Evolutionary conservation across 2,888 invertebrate species (phyloP).

Genomic region (Neelides folsomi): DNA sequence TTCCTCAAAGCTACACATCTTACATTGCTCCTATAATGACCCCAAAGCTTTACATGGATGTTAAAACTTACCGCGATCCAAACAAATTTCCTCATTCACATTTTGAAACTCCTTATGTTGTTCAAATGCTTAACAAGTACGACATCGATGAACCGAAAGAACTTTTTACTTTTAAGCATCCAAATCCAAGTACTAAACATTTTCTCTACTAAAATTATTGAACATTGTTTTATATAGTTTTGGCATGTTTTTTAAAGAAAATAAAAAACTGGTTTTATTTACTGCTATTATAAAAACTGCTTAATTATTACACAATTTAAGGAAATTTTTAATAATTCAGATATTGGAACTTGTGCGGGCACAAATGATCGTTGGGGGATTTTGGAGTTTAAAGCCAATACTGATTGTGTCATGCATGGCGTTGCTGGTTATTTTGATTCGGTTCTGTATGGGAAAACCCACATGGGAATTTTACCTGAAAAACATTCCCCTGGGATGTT

Average conservation of each 20-base stretch:
- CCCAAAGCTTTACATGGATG: slow-evolving; percentile 68
- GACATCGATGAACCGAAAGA: slow-evolving; percentile 58
- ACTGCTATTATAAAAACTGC: background rate
- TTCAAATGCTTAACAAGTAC: slow-evolving; percentile 73
- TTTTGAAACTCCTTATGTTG: slow-evolving; percentile 80
- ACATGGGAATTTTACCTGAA: slow-evolving; percentile 75
- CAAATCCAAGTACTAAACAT: slow-evolving; percentile 51
- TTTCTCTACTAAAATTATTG: background rate
- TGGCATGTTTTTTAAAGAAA: background rate
- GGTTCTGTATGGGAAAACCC: slow-evolving; percentile 66
- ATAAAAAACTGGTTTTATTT: background rate
- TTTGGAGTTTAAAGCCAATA: slow-evolving; percentile 53
- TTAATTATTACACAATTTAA: background rate
- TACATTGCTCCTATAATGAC: slow-evolving; percentile 88
- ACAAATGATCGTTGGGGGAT: slow-evolving; percentile 46
- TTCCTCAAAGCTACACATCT: slow-evolving; percentile 78
- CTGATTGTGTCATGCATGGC: slow-evolving; percentile 76
- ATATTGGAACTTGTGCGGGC: slow-evolving; percentile 26
- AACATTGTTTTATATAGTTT: background rate
- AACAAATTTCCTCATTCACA: slow-evolving; percentile 45
- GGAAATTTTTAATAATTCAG: slow-evolving; percentile 2
- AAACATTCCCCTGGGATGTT: slow-evolving; percentile 86
- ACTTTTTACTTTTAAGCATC: slow-evolving; percentile 81
- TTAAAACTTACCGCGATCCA: slow-evolving; percentile 41
- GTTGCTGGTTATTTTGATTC: slow-evolving; percentile 94